These are phyloP conservation scores for Patiria miniata DNA, from an alignment of 35 echinoderm and acorn worm genomes.

Conservation along the genomic window DNA sequence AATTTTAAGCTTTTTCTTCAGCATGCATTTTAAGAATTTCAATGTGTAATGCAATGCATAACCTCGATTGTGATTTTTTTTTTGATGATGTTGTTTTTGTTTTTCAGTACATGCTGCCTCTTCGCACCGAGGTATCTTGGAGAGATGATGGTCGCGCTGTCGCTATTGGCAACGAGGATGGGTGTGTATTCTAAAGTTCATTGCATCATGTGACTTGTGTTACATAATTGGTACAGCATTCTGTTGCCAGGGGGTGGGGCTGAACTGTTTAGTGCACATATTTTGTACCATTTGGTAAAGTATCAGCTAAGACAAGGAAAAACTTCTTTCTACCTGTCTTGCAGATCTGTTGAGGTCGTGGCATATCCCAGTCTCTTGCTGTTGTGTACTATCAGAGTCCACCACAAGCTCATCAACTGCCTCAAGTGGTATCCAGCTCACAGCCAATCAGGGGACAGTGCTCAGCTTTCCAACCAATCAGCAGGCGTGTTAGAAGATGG, in stretches of 20 bases:
- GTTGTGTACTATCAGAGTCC: constrained; percentile 84
- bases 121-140: constrained; percentile 91
- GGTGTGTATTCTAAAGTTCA: constrained; percentile 35
- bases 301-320: no score
- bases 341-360: constrained; percentile 91
- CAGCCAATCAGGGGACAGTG: constrained; percentile 42
- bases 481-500: not conserved
- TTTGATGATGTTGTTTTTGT: not conserved
- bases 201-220: not conserved
- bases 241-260: no score
- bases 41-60: no score
- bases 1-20: no score
- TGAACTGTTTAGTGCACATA: not conserved
- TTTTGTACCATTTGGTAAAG: no score
- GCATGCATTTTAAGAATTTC: no score
- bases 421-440: constrained; percentile 80
- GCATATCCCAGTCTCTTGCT: constrained; percentile 68
- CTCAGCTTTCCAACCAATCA: constrained; percentile 26
- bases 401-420: constrained; percentile 97
- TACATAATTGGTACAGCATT: no score
- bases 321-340: not conserved
- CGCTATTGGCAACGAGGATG: constrained; percentile 95
- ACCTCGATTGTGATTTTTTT: no score
- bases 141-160: constrained; percentile 76
- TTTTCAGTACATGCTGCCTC: constrained; percentile 76